Percentiles rank a stretch among this genome's conserved stretches.
These are phyloP conservation scores for Smutsia temminckii DNA, from an alignment of 2,797 vertebrate species.

Conservation along the genomic window DNA sequence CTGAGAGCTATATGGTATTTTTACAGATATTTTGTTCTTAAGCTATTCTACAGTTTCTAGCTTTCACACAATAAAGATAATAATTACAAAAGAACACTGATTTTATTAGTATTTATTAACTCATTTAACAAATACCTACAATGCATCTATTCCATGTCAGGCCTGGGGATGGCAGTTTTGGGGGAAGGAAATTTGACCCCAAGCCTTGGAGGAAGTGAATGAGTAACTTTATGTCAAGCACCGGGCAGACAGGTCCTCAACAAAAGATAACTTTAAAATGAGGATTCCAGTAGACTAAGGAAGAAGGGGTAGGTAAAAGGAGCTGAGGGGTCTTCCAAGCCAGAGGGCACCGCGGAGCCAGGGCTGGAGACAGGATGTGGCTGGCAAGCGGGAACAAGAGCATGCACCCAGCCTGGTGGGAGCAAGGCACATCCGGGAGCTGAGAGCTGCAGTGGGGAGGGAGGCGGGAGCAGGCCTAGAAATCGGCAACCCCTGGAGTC, in stretches of 20 bases:
- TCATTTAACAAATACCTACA: background rate
- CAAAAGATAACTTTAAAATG: background rate
- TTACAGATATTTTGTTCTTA: background rate
- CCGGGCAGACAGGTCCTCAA: background rate
- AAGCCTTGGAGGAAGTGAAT: background rate
- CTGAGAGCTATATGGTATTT: background rate
- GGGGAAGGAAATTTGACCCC: background rate
- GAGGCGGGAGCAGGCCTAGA: background rate
- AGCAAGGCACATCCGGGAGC: background rate
- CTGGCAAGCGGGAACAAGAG: fast-evolving
- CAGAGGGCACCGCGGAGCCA: background rate
- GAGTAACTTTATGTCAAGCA: background rate
- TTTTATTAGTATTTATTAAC: background rate
- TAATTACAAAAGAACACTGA: conserved; percentile 23
- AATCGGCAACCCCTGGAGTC: background rate
- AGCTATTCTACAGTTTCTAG: background rate
- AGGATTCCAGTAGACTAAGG: background rate
- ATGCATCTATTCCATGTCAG: background rate
- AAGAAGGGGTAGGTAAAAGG: background rate
- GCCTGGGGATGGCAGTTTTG: background rate
- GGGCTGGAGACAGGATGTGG: background rate
- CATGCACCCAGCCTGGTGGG: background rate
- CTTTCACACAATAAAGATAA: background rate
- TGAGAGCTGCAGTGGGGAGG: fast-evolving
- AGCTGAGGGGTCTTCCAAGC: background rate